Conservation (phyloP, 2,888 invertebrate genomes). For the Megastigmus dorsalis region DNA sequence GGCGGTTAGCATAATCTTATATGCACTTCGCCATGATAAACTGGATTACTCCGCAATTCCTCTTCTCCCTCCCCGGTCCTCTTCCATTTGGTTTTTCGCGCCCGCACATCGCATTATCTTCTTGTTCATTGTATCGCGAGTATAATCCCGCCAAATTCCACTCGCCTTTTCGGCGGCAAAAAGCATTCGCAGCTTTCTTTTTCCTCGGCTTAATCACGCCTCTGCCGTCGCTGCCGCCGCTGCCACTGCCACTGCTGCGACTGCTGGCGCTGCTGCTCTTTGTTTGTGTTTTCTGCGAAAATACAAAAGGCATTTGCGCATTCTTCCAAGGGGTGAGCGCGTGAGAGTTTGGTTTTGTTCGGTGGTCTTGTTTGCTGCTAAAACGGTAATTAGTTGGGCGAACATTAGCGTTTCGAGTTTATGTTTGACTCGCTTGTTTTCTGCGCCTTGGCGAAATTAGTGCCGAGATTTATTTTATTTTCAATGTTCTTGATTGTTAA, state of each 20-base stretch:
- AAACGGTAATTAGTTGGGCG: no score
- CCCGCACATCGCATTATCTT: constrained; percentile 51
- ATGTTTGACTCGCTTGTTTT: no score
- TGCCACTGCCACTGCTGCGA: neutral
- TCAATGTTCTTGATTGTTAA: no score
- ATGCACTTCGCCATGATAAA: constrained; percentile 67
- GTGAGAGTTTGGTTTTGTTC: neutral
- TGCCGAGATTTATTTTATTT: no score
- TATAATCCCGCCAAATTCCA: constrained; percentile 2
- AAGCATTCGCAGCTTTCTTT: no score
- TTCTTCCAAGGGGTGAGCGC: neutral
- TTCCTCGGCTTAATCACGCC: neutral
- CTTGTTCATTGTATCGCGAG: constrained; percentile 49
- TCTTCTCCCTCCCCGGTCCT: constrained; percentile 12
- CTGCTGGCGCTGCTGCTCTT: neutral
- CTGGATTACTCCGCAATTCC: constrained; percentile 61
- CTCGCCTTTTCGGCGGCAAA: no score
- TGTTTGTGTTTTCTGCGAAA: constrained; percentile 11
- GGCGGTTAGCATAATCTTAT: constrained; percentile 67
- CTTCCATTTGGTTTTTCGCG: neutral
- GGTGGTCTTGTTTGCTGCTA: neutral
- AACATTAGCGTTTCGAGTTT: no score
- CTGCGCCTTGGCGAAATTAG: no score
- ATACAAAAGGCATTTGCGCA: constrained; percentile 5
- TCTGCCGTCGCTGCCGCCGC: neutral